phyloP scores from a whole-genome alignment of 2,888 invertebrate genomes.

The Heliconius hortense region DNA sequence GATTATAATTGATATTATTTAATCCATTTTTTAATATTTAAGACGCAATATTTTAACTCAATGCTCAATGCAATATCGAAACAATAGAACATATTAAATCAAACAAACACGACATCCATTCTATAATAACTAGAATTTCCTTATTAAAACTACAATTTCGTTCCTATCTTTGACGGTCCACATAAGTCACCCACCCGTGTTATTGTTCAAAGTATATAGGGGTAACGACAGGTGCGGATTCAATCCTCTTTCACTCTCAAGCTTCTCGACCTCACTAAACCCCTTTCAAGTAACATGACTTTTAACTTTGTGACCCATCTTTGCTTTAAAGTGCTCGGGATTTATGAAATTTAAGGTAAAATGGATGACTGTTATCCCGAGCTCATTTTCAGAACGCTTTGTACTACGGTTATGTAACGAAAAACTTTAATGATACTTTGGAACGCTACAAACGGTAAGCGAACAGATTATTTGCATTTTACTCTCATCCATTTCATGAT shows the following conservation, averaged over 20 bases:
- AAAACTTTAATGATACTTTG: constrained; percentile 24
- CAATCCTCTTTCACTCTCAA: constrained; percentile 73
- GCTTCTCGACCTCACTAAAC: constrained; percentile 72
- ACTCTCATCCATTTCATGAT: constrained; percentile 54
- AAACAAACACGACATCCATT: neutral
- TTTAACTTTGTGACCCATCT: constrained; percentile 80
- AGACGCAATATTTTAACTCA: too few species aligned
- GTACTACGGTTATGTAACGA: constrained; percentile 34
- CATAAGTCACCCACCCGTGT: constrained; percentile 39
- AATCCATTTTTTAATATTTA: too few species aligned
- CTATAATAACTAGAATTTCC: neutral
- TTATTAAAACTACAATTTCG: neutral
- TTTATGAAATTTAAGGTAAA: constrained; percentile 63
- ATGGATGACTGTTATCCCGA: constrained; percentile 39
- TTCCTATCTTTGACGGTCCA: constrained; percentile 26
- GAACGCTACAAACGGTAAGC: constrained; percentile 26
- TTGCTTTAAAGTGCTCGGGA: constrained; percentile 73
- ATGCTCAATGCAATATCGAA: neutral
- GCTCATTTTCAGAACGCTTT: constrained; percentile 32
- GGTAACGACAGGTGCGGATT: constrained; percentile 68
- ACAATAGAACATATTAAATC: too few species aligned
- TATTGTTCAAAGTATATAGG: constrained; percentile 49
- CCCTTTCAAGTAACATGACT: constrained; percentile 81
- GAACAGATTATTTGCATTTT: constrained; percentile 33
- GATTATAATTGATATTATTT: too few species aligned